Evolutionary conservation across 2,888 invertebrate genomes (phyloP).

Genomic region (Polyommatus icarus): DNA sequence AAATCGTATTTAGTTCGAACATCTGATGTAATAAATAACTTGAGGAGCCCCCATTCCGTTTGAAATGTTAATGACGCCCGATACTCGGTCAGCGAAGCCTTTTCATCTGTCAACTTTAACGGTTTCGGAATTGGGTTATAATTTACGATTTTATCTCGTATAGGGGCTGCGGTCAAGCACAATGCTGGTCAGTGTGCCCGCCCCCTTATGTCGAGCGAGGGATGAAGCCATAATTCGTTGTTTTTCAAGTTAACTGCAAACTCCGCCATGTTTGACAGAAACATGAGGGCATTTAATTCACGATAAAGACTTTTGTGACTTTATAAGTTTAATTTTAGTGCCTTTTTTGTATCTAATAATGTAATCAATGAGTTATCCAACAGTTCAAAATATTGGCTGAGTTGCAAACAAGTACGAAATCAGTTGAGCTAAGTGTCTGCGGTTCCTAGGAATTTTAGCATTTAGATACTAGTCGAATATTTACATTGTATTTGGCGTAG

Average conservation of each 20-base stretch:
- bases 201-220: conserved; percentile 61
- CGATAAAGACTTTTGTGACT: background rate
- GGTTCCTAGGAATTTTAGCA: background rate
- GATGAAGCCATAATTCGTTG: conserved; percentile 28
- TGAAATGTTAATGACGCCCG: conserved; percentile 71
- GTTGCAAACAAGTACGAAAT: background rate
- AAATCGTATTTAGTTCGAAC: background rate
- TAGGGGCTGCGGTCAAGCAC: conserved; percentile 76
- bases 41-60: conserved; percentile 69
- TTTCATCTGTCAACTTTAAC: conserved; percentile 80
- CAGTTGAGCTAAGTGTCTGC: background rate
- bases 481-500: too few species aligned
- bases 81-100: conserved; percentile 68
- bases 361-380: background rate
- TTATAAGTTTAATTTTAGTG: background rate
- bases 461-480: too few species aligned
- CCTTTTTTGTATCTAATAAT: background rate
- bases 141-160: conserved; percentile 80
- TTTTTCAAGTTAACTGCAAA: conserved; percentile 52
- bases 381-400: background rate
- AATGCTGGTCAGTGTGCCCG: conserved; percentile 63
- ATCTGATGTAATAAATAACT: conserved; percentile 24
- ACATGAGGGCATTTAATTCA: background rate
- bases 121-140: conserved; percentile 79
- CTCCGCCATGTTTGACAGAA: background rate